These are phyloP conservation scores for Idaea aversata DNA, from an alignment of 2,888 invertebrate genomes.

Conservation along the genomic window DNA sequence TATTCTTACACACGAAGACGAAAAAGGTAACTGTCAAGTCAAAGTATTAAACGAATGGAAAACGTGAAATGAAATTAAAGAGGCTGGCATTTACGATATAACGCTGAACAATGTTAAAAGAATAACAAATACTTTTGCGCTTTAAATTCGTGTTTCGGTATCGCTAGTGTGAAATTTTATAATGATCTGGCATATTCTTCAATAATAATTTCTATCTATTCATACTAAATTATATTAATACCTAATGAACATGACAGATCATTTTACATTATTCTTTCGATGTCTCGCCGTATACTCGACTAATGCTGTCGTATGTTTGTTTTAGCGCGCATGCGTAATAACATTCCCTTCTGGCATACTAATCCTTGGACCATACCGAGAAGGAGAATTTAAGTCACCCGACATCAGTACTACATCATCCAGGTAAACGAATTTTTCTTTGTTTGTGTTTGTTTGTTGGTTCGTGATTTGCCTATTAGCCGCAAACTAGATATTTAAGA, in stretches of 20 bases:
- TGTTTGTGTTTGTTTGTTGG: constrained; percentile 27
- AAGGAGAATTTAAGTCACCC: constrained; percentile 54
- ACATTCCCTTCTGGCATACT: constrained; percentile 81
- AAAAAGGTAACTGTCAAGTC: constrained; percentile 75
- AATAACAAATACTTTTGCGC: constrained; percentile 53
- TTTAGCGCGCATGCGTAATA: constrained; percentile 81
- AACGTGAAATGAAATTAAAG: constrained; percentile 40
- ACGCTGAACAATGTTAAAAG: constrained; percentile 66
- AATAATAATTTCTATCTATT: constrained; percentile 8
- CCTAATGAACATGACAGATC: constrained; percentile 46
- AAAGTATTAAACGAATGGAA: constrained; percentile 53
- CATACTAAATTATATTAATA: constrained; percentile 5
- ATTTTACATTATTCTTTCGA: constrained; percentile 36
- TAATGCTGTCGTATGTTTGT: constrained; percentile 78
- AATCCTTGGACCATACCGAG: constrained; percentile 70
- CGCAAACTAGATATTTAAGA: constrained; percentile 32
- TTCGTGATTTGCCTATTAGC: constrained; percentile 41
- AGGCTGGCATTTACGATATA: constrained; percentile 63
- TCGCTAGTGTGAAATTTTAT: constrained; percentile 45
- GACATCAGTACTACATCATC: constrained; percentile 48
- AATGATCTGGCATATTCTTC: constrained; percentile 40
- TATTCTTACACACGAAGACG: constrained; percentile 82
- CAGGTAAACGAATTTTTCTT: constrained; percentile 56
- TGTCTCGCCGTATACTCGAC: constrained; percentile 50
- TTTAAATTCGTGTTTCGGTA: constrained; percentile 32